Percentiles rank a stretch among this genome's conserved stretches.
These are phyloP conservation scores for Chesias legatella DNA, from an alignment of 2,888 invertebrate genomes.

Conservation along the genomic window DNA sequence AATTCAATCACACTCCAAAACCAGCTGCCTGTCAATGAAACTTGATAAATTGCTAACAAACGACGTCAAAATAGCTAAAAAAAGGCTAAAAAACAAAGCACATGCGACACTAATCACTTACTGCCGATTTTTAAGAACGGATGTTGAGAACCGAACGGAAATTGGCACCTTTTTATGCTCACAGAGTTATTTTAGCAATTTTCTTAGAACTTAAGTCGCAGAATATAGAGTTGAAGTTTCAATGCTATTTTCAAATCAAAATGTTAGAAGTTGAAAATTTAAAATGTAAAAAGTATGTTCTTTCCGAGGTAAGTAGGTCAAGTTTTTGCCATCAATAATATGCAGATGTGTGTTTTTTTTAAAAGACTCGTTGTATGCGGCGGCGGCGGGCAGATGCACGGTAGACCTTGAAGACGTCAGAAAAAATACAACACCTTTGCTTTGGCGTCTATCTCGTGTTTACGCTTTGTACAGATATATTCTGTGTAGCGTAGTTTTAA, in stretches of 20 bases:
- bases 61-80: constrained; percentile 54
- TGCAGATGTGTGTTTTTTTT: constrained; percentile 68
- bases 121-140: constrained; percentile 74
- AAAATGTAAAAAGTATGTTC: constrained; percentile 32
- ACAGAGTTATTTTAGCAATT: constrained; percentile 24
- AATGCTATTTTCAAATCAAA: constrained; percentile 2
- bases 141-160: constrained; percentile 70
- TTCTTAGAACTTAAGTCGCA: constrained; percentile 8
- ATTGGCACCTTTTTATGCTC: constrained; percentile 72
- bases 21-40: constrained; percentile 63
- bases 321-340: constrained; percentile 76
- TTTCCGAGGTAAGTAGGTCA: constrained; percentile 55
- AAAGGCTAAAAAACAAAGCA: constrained; percentile 63
- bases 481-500: constrained; percentile 39
- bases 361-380: constrained; percentile 62
- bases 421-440: constrained; percentile 68
- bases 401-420: constrained; percentile 69
- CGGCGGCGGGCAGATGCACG: constrained; percentile 73
- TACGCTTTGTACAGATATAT: too few relatives aligned
- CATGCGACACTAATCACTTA: constrained; percentile 70
- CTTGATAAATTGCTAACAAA: constrained; percentile 61
- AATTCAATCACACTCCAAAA: constrained; percentile 35
- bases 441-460: constrained; percentile 39
- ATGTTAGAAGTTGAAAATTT: constrained; percentile 21
- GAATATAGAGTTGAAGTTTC: constrained; percentile 30